These are phyloP conservation scores for Amblyraja radiata DNA, from an alignment of 2,797 vertebrate genomes.

Conservation along the genomic window DNA sequence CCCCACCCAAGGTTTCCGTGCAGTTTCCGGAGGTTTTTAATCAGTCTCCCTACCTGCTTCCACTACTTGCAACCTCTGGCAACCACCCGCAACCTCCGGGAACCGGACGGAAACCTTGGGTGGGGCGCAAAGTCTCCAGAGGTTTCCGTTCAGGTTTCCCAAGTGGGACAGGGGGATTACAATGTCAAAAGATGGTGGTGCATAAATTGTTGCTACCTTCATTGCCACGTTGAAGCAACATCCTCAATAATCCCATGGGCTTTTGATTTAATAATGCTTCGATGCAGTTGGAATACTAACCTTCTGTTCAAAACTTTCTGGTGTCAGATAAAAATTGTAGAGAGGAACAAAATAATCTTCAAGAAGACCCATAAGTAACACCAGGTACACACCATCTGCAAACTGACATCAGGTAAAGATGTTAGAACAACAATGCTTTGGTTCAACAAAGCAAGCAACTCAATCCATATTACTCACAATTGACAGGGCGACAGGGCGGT, in stretches of 20 bases:
- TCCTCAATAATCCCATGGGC: neutral
- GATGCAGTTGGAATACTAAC: slow-evolving; percentile 49
- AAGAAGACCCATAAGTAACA: slow-evolving; percentile 91
- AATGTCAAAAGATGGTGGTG: neutral
- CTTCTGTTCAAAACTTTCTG: slow-evolving; percentile 93
- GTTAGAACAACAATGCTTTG: neutral
- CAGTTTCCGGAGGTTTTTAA: too few relatives aligned
- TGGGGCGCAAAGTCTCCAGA: too few relatives aligned
- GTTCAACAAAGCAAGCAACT: neutral
- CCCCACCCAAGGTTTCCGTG: too few relatives aligned
- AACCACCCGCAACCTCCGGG: too few relatives aligned
- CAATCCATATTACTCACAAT: neutral
- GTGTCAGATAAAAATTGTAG: slow-evolving; percentile 90
- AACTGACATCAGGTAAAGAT: slow-evolving; percentile 59
- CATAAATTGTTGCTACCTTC: too few relatives aligned
- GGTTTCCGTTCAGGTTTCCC: too few relatives aligned
- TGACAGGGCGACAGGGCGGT: too few relatives aligned
- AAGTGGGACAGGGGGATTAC: too few relatives aligned
- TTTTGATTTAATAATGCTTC: neutral
- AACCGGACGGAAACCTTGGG: too few relatives aligned
- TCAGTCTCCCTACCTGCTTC: too few relatives aligned
- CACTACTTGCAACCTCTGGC: too few relatives aligned
- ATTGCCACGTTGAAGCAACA: neutral
- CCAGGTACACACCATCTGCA: slow-evolving; percentile 93
- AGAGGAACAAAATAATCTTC: slow-evolving; percentile 93